Evolutionary conservation across 2,797 vertebrate species (phyloP).

Genomic region (Thamnophis elegans): DNA sequence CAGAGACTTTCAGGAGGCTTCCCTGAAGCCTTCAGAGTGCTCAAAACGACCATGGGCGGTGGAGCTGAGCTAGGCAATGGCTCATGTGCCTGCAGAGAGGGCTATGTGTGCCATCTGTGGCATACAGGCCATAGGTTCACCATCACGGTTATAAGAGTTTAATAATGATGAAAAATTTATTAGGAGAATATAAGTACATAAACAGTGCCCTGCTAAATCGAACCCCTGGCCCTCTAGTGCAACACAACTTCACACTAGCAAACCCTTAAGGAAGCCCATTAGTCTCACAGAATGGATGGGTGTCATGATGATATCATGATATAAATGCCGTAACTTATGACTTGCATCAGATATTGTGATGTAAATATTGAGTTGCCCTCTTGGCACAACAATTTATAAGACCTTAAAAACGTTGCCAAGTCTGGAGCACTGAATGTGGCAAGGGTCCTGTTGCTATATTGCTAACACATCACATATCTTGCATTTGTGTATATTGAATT

Average conservation of each 20-base stretch:
- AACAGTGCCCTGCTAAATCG: not conserved
- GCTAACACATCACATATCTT: not conserved
- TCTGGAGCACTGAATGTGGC: not conserved
- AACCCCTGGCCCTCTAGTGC: not conserved
- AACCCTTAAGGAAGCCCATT: not conserved
- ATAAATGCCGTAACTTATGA: not conserved
- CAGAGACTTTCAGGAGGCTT: no score
- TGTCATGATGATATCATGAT: not conserved
- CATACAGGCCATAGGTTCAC: no score
- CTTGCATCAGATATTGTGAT: not conserved
- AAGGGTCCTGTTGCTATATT: not conserved
- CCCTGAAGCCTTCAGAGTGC: no score
- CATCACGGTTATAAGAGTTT: no score
- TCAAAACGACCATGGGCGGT: no score
- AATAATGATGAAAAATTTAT: not conserved
- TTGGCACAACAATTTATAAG: not conserved
- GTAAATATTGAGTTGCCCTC: not conserved
- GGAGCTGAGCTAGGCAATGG: no score
- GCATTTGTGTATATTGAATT: not conserved
- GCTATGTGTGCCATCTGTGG: no score
- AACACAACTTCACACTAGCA: not conserved
- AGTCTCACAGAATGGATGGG: not conserved
- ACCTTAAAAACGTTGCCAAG: not conserved
- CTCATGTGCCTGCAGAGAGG: no score
- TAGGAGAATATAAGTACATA: not conserved